Base-by-base conservation (phyloP, 1,140 invertebrate species). In the Listronotus bonariensis region DNA sequence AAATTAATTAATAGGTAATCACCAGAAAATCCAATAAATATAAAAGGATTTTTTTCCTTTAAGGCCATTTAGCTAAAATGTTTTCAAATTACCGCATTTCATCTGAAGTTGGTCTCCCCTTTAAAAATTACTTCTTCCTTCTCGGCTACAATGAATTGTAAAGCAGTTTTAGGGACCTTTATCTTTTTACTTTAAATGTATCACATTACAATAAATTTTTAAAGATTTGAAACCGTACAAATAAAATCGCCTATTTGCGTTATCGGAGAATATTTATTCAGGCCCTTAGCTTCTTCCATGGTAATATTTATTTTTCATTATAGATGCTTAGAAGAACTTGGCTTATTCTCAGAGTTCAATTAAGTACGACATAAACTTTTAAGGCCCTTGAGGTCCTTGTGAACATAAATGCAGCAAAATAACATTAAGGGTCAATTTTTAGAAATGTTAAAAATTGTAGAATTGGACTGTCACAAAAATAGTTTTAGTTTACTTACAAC, bases 271-370 rank as follows among this genome's bases (percentile, higher is more conserved):
- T 57, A 57, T 57, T 57, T 57, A 57, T 57, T 57, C 54, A 26
- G 18, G 54, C 40, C 40, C 54, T 31, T 14, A 40, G 51, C 54
- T 57, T 18, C 42, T 57, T 17, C 32, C 32, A 12, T 31, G 51
- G 51, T 18, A 54, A 57, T 57, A 57, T 57, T 57, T 57, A 57
- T 57, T 57, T 57, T 57, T 45, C 54, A 57, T 57, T 57, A 57
- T 57, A 57, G 54, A 41, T 57, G 42, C 54, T 57, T 57, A 57
- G 54, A 57, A 57, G n/a, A 57, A 57, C 20, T 26, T 26, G 20
- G 20, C 20, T n/a, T 26, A 26, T 26, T 26, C 20, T 5, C 20
- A 1, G 20, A 5, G 20, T 26, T 26, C 20, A 26, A 26, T 26
- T 26, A 26, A 5, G 20, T 1, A 26, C 5, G 20, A 26, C 20